A percentile compares a stretch with the other conserved stretches of the same genome.
phyloP scores from a whole-genome alignment of 2,888 invertebrate species.

The Eilema sororculum region DNA sequence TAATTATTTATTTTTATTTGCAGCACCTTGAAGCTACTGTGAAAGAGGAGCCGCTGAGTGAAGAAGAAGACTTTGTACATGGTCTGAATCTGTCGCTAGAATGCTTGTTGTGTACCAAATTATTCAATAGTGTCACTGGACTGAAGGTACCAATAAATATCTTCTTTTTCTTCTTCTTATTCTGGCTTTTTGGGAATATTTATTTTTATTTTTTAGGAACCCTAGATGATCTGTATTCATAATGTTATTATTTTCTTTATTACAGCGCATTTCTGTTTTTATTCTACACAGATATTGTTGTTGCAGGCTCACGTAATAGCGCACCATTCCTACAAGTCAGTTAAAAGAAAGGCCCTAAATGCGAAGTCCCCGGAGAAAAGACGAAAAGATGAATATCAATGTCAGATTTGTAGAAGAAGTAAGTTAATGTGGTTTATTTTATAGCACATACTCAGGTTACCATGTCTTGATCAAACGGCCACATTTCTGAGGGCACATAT shows the following conservation, averaged over 20 bases:
- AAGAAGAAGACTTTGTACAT: slow-evolving; percentile 60
- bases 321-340: slow-evolving; percentile 77
- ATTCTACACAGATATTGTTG: not conserved
- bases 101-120: slow-evolving; percentile 74
- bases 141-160: slow-evolving; percentile 69
- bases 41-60: slow-evolving; percentile 73
- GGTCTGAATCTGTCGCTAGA: slow-evolving; percentile 67
- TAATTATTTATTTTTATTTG: slow-evolving; percentile 24
- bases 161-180: not conserved
- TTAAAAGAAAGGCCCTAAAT: slow-evolving; percentile 66
- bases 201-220: too few species aligned
- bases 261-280: too few species aligned
- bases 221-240: too few species aligned
- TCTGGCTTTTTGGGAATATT: too few species aligned
- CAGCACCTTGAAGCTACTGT: slow-evolving; percentile 55
- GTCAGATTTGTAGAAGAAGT: slow-evolving; percentile 73
- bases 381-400: slow-evolving; percentile 55
- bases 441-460: not conserved
- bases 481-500: too few species aligned
- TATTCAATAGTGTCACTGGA: slow-evolving; percentile 72
- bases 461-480: too few species aligned
- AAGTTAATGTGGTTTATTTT: slow-evolving; percentile 48
- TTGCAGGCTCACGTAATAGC: slow-evolving; percentile 79
- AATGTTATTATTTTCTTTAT: too few species aligned
- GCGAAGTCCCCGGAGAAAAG: slow-evolving; percentile 57